A percentile compares a stretch with the other conserved stretches of the same genome.
Conservation (phyloP, 1,140 invertebrate species). For the Adelges cooleyi region DNA sequence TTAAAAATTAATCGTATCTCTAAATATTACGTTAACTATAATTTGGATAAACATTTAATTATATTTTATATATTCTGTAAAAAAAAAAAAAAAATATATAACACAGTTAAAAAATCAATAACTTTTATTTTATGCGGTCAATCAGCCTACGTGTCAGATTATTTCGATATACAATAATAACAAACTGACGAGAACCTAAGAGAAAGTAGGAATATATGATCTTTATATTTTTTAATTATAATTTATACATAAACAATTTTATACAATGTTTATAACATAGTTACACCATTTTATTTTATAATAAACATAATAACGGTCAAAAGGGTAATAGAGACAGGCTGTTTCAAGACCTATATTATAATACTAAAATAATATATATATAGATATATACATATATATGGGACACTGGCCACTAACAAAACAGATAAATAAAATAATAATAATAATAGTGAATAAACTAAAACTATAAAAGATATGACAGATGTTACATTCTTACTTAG, state of each 20-base stretch:
- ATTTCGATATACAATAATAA: constrained; percentile 6
- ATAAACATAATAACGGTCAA: no score
- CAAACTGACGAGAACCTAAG: background rate
- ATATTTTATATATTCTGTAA: no score
- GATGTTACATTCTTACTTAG: no score
- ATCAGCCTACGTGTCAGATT: background rate
- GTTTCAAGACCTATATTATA: no score
- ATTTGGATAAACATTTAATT: no score
- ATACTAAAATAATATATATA: no score
- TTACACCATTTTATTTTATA: constrained; percentile 5
- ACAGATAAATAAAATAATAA: background rate
- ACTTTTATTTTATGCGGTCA: background rate
- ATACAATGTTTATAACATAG: background rate
- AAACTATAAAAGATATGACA: background rate
- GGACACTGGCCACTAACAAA: constrained; percentile 23
- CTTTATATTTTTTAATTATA: background rate
- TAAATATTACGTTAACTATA: no score
- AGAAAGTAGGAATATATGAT: constrained; percentile 15
- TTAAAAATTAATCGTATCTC: no score
- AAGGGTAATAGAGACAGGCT: no score
- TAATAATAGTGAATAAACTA: background rate
- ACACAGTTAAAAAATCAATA: constrained; percentile 6
- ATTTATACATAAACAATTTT: constrained; percentile 16
- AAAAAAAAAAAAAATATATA: no score
- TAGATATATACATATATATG: constrained; percentile 1